Base-by-base conservation (phyloP, 1,140 invertebrate species). In the Melanaphis sacchari region DNA sequence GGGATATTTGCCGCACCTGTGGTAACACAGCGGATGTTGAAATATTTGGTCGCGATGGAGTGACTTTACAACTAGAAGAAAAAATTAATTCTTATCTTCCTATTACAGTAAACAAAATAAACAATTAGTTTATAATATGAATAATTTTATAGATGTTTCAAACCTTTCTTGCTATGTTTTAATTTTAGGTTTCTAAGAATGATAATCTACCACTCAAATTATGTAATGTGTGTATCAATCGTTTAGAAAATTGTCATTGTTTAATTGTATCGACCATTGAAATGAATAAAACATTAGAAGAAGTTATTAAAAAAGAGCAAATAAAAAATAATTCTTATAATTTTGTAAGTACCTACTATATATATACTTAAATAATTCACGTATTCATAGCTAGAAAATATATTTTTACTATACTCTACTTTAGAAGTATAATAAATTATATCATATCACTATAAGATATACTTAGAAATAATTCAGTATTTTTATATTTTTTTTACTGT, bases 271-370 rank as follows among this genome's bases (percentile, higher is more conserved):
- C 91, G 40, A 85, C 91, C 11, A 93, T 93, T 85, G 91, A 93
- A 52, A 93, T 93, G 91, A 93, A 85, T 85, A 93, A 93, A 93
- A 93, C 91, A 26, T 49, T 93, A 26, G 91, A 93, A 93, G 91
- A 93, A 40, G 76, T 93, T 38, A 41, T 93, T 46, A 93, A 93
- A 84, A 93, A 85, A 41, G 38, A 36, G 52, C 81, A 93, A 52
- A 85, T 93, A 52, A 84, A 41, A 93, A 93, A 85, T n/a, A 93
- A 93, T 93, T 84, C 91, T 18, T 93, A 93, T 84, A 85, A 21
- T 41, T 85, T 85, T 93, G 91, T 93, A 85, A 85, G 91, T 85
- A 87, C 26, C 2, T 21, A n/a, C 18, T 66, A 31, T 11, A 31
- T 11, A 3, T 66, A 66, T 66, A n/a, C 4, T 76, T 76, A 18